phyloP scores from a whole-genome alignment of 2,113 vertebrate species.

The Condylura cristata region DNA sequence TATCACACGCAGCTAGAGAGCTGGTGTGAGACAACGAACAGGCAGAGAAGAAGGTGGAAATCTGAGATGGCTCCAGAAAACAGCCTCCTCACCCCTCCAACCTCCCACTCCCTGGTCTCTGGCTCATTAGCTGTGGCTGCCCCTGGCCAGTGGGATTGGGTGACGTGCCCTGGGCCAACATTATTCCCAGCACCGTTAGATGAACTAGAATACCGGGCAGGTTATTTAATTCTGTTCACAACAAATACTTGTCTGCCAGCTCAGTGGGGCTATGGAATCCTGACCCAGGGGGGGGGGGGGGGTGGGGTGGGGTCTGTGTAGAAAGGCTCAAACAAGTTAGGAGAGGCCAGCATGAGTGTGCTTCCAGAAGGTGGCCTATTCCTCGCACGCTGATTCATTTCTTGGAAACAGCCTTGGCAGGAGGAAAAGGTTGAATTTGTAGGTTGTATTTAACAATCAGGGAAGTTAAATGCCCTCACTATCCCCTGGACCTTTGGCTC shows the following conservation, averaged over 20 bases:
- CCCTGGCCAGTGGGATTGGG: neutral
- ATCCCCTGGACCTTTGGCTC: neutral
- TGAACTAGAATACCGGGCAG: neutral
- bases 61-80: neutral
- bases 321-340: neutral
- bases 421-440: conserved; percentile 33
- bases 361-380: neutral
- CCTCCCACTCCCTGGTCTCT: neutral
- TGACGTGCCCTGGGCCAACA: neutral
- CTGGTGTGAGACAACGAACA: neutral
- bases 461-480: neutral
- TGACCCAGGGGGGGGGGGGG: neutral
- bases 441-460: neutral
- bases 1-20: neutral
- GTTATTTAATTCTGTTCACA: conserved; percentile 43
- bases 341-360: neutral
- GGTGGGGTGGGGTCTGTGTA: conserved; percentile 33
- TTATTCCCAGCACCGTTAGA: neutral
- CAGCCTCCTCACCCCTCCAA: neutral
- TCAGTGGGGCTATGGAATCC: neutral
- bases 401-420: neutral
- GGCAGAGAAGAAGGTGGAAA: neutral
- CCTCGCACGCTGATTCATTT: neutral
- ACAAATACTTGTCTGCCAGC: neutral
- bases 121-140: neutral